phyloP scores from a whole-genome alignment of 2,888 invertebrate species.

The Digitonthophagus gazella region DNA sequence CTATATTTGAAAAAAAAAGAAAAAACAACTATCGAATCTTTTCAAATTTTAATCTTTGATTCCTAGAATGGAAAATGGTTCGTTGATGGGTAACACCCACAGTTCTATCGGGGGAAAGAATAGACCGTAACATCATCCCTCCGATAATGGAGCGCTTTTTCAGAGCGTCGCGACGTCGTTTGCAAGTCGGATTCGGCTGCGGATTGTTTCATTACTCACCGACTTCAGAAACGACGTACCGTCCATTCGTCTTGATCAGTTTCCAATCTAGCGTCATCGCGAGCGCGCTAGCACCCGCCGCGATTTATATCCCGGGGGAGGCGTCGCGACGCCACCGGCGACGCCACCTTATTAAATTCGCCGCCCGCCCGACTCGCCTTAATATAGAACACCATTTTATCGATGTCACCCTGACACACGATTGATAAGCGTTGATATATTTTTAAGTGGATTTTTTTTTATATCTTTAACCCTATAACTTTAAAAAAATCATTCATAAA shows the following conservation, averaged over 20 bases:
- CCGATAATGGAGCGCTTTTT: not conserved
- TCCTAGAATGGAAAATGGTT: not conserved
- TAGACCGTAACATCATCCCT: not conserved
- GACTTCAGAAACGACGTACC: slow-evolving; percentile 27
- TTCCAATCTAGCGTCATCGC: slow-evolving; percentile 45
- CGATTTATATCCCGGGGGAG: slow-evolving; percentile 37
- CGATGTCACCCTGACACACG: not conserved
- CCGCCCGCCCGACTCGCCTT: not conserved
- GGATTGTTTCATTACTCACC: slow-evolving; percentile 37
- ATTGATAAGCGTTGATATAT: not conserved
- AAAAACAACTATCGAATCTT: no score
- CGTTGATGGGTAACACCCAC: not conserved
- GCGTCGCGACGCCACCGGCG: slow-evolving; percentile 9
- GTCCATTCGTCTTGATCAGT: slow-evolving; percentile 48
- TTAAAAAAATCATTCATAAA: not conserved
- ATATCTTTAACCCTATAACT: not conserved
- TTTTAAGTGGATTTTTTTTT: not conserved
- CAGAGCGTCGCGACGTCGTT: slow-evolving; percentile 1
- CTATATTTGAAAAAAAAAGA: not conserved
- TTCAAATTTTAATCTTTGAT: no score
- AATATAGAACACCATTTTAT: not conserved
- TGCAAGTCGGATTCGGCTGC: slow-evolving; percentile 21
- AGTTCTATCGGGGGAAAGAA: not conserved
- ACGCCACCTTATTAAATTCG: slow-evolving; percentile 15
- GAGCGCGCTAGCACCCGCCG: slow-evolving; percentile 35